These are phyloP conservation scores for Sminthopsis crassicaudata DNA, from an alignment of 2,113 vertebrate genomes.

Conservation along the genomic window DNA sequence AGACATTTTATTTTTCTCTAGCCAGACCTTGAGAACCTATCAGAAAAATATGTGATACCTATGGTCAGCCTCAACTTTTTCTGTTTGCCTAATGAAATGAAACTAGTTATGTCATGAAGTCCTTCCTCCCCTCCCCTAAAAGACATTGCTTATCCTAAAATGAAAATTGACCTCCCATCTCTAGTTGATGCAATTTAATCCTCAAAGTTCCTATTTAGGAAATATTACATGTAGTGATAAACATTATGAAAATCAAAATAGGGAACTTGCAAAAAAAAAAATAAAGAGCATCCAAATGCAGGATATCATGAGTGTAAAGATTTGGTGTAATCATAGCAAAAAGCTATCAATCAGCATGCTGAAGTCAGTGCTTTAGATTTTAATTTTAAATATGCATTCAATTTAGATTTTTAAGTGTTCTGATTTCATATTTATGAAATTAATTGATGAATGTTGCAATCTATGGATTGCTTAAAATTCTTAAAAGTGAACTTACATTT, in stretches of 20 bases:
- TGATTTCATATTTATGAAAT: slow-evolving; percentile 71
- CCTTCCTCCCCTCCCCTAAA: neutral
- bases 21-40: slow-evolving; percentile 38
- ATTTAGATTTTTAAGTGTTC: slow-evolving; percentile 67
- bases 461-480: slow-evolving; percentile 56
- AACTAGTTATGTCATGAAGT: slow-evolving; percentile 70
- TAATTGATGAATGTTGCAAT: slow-evolving; percentile 55
- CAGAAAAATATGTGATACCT: slow-evolving; percentile 43
- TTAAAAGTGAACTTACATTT: slow-evolving; percentile 56
- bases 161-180: slow-evolving; percentile 67
- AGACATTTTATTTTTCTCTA: slow-evolving; percentile 49
- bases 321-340: slow-evolving; percentile 69
- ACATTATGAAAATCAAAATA: slow-evolving; percentile 76
- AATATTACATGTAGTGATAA: slow-evolving; percentile 69
- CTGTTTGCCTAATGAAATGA: slow-evolving; percentile 55
- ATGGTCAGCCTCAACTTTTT: slow-evolving; percentile 51
- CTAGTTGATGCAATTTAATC: slow-evolving; percentile 74
- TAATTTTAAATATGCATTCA: slow-evolving; percentile 68
- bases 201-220: slow-evolving; percentile 72
- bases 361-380: slow-evolving; percentile 57
- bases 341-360: slow-evolving; percentile 44
- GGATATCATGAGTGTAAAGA: slow-evolving; percentile 70
- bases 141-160: slow-evolving; percentile 60
- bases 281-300: slow-evolving; percentile 75
- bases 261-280: slow-evolving; percentile 63